Evolutionary conservation across 2,888 invertebrate species (phyloP).

Genomic region (Eupithecia insigniata): DNA sequence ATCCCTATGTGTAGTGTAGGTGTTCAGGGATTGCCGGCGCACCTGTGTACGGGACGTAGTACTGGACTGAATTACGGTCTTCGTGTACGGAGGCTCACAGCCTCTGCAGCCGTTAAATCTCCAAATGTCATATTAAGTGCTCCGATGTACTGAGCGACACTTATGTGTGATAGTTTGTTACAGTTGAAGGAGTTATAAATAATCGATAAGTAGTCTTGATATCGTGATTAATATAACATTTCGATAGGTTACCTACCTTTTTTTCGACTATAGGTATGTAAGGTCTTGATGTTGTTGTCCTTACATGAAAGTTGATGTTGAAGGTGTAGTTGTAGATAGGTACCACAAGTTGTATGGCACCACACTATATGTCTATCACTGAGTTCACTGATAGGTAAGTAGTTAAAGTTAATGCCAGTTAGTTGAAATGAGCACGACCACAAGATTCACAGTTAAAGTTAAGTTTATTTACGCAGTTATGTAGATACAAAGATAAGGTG

Average conservation of each 20-base stretch:
- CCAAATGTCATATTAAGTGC: conserved; percentile 40
- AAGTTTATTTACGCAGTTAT: too few relatives aligned
- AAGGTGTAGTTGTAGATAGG: too few relatives aligned
- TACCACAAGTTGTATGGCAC: too few relatives aligned
- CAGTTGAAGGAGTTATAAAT: not conserved
- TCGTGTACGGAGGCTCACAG: conserved; percentile 55
- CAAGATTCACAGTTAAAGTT: too few relatives aligned
- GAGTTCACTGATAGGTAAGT: too few relatives aligned
- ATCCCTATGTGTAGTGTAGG: conserved; percentile 70
- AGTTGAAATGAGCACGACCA: too few relatives aligned
- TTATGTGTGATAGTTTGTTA: not conserved
- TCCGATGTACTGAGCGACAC: conserved; percentile 7
- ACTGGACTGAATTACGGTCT: conserved; percentile 66
- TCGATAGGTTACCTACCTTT: not conserved
- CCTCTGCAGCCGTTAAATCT: conserved; percentile 56
- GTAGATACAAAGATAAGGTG: too few relatives aligned
- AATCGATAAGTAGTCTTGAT: not conserved
- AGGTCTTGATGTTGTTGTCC: too few relatives aligned
- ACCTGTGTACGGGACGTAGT: conserved; percentile 57
- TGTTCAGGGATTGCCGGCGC: conserved; percentile 64
- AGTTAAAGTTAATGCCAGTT: too few relatives aligned
- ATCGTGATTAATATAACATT: not conserved
- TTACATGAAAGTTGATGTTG: too few relatives aligned
- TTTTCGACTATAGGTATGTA: too few relatives aligned
- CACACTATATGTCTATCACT: too few relatives aligned